Conservation (phyloP, 1,140 invertebrate genomes). For the Zaprionus ornatus region DNA sequence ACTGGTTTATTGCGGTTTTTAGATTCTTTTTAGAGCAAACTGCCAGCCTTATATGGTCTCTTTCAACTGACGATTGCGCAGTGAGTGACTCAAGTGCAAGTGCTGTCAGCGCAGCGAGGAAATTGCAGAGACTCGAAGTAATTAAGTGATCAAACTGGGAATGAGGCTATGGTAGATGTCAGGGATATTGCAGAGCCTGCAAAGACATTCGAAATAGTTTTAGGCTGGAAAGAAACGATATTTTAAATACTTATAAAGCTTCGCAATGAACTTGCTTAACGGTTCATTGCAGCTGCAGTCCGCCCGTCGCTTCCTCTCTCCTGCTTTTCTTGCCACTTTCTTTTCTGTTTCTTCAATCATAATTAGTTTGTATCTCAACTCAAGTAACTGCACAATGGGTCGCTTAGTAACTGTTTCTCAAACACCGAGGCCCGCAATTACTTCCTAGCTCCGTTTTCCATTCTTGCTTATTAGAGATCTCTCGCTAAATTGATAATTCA, state of each 20-base stretch:
- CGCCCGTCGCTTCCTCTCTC: not conserved
- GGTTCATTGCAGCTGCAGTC: not conserved
- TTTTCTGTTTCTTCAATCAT: not conserved
- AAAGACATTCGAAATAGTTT: too few species aligned
- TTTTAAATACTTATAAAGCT: not conserved
- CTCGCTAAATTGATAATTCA: slow-evolving; percentile 32
- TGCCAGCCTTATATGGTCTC: slow-evolving; percentile 28
- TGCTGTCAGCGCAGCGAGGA: slow-evolving; percentile 3
- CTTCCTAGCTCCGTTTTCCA: slow-evolving; percentile 4
- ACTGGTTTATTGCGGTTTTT: slow-evolving; percentile 49
- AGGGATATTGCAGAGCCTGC: not conserved
- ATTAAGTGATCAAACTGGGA: not conserved
- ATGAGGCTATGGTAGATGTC: not conserved
- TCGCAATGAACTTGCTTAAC: not conserved
- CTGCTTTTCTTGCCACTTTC: not conserved
- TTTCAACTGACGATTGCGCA: slow-evolving; percentile 30
- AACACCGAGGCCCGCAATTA: not conserved
- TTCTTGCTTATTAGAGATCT: slow-evolving; percentile 31
- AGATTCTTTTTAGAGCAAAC: slow-evolving; percentile 41
- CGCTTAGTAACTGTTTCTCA: not conserved
- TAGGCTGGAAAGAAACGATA: too few species aligned
- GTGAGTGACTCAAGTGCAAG: slow-evolving; percentile 36
- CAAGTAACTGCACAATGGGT: not conserved
- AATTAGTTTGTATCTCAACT: slow-evolving; percentile 1
- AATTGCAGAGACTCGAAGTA: slow-evolving; percentile 2